phyloP scores from a whole-genome alignment of 2,797 vertebrate species.

The Salmo trutta region DNA sequence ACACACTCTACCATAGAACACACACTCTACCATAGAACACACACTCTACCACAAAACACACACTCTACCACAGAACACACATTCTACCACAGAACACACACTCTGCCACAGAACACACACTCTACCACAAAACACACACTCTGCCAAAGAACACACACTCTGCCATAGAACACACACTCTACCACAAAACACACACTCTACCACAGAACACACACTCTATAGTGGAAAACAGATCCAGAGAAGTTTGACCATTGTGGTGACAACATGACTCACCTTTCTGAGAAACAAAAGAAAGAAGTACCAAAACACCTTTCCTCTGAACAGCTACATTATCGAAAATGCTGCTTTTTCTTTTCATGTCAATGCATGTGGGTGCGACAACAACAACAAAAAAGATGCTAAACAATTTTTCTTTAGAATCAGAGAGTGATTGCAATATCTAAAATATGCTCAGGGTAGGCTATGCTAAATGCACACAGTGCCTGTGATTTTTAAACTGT shows the following conservation, averaged over 20 bases:
- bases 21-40: too few relatives aligned
- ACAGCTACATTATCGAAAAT: neutral
- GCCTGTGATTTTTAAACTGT: neutral
- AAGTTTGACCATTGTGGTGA: conserved; percentile 11
- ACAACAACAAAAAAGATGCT: neutral
- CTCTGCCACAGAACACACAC: too few relatives aligned
- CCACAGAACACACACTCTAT: neutral
- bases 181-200: too few relatives aligned
- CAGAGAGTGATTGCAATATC: neutral
- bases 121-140: too few relatives aligned
- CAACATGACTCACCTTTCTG: conserved; percentile 8
- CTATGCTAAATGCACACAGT: neutral
- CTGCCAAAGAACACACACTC: too few relatives aligned
- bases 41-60: too few relatives aligned
- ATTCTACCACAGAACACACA: too few relatives aligned
- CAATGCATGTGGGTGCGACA: neutral
- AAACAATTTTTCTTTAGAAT: neutral
- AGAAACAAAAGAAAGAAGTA: neutral
- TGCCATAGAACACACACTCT: too few relatives aligned
- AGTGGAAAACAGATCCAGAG: neutral
- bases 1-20: too few relatives aligned
- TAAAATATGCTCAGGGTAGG: neutral
- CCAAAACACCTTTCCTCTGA: neutral
- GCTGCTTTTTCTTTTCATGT: neutral
- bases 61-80: too few relatives aligned